Evolutionary conservation across 1,140 invertebrate genomes (phyloP), one percentile per base, ranked within the genome.

Genomic region (Zaprionus taronus): DNA sequence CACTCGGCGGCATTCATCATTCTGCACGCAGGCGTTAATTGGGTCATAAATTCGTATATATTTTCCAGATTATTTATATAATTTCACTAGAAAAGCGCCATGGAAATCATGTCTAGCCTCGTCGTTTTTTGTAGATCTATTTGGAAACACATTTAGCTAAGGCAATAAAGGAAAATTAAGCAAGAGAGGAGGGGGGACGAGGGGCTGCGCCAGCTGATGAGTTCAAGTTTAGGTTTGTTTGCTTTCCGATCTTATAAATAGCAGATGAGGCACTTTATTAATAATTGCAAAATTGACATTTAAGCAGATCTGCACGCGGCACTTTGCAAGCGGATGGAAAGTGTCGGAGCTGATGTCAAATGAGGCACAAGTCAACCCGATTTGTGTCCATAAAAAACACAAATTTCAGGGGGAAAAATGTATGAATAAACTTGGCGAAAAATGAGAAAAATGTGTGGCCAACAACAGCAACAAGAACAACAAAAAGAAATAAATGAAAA

Each of bases 41-140:
- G 85, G 84, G 81, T 90, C 81, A 90, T 89, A 89, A 89, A 89
- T 89, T 90, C 47, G 47, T 61, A 70, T 72, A 72, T 62, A 77
- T 72, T 75, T 87, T 89, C 81, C 84, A 84, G 71, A 67, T 82
- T 72, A 83, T 89, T 76, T 89, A 65, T 81, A 66, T 83, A 66
- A 64, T 78, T 66, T 58, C 20, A 47, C 57, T 55, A 28, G 58
- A 31, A 63, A 15, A 56, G 49, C 65, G 57, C 31, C 51, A 56
- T 67, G 34, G 56, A 73, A 61, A 75, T 62, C 49, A 20, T 56
- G 53, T 69, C n/a, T 68, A 38, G 31, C 36, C 38, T n/a, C 2
- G 24, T 14, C 49, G 36, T 79, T 63, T 63, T 64, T 67, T 55
- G n/a, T 9, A 44, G 7, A 41, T 47, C 12, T 64, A 31, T 57